Conservation (phyloP, 2,888 invertebrate species). For the Candidula unifasciata region DNA sequence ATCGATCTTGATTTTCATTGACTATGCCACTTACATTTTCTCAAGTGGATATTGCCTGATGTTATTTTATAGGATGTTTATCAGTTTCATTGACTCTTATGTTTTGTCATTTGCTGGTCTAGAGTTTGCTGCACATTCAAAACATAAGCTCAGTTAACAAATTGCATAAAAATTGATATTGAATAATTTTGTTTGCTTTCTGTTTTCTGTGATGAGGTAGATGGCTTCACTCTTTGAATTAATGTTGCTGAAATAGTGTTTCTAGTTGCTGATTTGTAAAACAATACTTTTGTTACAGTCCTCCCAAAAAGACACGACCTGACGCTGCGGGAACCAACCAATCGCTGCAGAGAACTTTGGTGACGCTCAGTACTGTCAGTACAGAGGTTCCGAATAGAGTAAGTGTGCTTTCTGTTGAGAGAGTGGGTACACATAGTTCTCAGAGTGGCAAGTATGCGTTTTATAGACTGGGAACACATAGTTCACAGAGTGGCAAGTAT, state of each 20-base stretch:
- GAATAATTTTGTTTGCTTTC: neutral
- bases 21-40: too few species aligned
- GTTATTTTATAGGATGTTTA: too few species aligned
- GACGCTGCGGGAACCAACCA: constrained; percentile 50
- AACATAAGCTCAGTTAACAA: neutral
- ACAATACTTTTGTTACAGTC: constrained; percentile 16
- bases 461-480: too few species aligned
- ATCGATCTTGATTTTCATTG: too few species aligned
- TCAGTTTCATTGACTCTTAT: neutral
- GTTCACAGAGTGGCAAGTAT: too few species aligned
- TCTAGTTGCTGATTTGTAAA: too few species aligned
- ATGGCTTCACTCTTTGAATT: neutral
- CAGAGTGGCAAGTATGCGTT: too few species aligned
- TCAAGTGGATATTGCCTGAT: too few species aligned
- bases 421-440: too few species aligned
- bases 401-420: neutral
- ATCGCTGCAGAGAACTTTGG: constrained; percentile 56
- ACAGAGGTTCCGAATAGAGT: constrained; percentile 38
- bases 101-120: neutral
- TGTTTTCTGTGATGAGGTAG: neutral
- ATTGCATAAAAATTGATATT: neutral
- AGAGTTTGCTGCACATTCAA: neutral
- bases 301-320: constrained; percentile 38
- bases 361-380: constrained; percentile 54
- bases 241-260: neutral